Percentiles rank a stretch among this genome's conserved stretches.
These are phyloP conservation scores for Oconnorella tubifera DNA, from an alignment of 2,888 invertebrate species.

Conservation along the genomic window DNA sequence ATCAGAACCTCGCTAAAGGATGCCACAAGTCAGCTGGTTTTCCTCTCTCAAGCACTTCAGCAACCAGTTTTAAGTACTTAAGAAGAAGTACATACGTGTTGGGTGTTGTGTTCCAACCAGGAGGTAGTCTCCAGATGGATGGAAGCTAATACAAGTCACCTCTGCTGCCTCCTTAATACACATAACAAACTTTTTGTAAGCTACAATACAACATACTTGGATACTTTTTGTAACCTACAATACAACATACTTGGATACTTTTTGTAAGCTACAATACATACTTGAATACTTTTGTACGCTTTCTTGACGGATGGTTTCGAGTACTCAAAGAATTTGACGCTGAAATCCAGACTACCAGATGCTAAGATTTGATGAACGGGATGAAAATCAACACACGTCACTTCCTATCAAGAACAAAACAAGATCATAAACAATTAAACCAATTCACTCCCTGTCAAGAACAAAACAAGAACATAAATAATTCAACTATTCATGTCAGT, in stretches of 20 bases:
- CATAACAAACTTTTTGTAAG: neutral
- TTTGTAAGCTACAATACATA: too few species aligned
- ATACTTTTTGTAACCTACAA: too few species aligned
- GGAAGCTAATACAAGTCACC: constrained; percentile 84
- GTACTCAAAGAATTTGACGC: constrained; percentile 94
- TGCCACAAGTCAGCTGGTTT: too few species aligned
- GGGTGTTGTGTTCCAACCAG: constrained; percentile 90
- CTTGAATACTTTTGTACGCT: constrained; percentile 89
- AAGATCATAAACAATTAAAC: neutral
- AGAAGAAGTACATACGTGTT: constrained; percentile 56
- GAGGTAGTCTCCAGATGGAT: constrained; percentile 90
- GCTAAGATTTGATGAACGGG: constrained; percentile 79
- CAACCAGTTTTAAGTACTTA: too few species aligned
- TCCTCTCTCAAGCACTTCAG: too few species aligned
- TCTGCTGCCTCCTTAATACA: constrained; percentile 77
- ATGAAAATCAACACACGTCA: constrained; percentile 93
- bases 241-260: too few species aligned
- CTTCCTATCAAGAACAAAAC: constrained; percentile 64
- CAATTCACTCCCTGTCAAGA: too few species aligned
- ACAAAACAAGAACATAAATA: too few species aligned
- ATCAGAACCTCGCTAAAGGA: too few species aligned
- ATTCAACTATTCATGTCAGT: too few species aligned
- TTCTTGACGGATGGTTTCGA: constrained; percentile 98
- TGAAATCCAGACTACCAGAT: constrained; percentile 89
- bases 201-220: too few species aligned